phyloP scores from a whole-genome alignment of 2,797 vertebrate species.

The Melanotaenia parkinsoni region DNA sequence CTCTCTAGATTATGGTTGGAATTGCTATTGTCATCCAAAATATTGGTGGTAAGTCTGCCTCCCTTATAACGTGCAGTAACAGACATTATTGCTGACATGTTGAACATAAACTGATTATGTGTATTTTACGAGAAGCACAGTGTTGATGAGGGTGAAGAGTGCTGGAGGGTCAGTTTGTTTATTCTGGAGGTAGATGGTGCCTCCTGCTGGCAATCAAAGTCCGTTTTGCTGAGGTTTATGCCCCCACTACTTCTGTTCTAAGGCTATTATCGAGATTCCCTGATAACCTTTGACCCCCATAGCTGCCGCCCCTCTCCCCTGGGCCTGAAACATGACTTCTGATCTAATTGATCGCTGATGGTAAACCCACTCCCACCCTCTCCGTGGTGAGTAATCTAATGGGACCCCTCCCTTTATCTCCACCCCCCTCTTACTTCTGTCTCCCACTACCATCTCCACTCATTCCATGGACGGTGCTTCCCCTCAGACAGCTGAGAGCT shows the following conservation, averaged over 20 bases:
- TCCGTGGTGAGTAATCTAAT: slow-evolving; percentile 68
- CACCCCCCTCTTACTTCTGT: neutral
- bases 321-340: slow-evolving; percentile 73
- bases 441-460: slow-evolving; percentile 36
- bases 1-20: slow-evolving; percentile 88
- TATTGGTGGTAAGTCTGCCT: slow-evolving; percentile 89
- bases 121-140: slow-evolving; percentile 28
- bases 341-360: slow-evolving; percentile 78
- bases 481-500: slow-evolving; percentile 54
- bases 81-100: slow-evolving; percentile 46
- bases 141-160: slow-evolving; percentile 18
- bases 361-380: slow-evolving; percentile 65
- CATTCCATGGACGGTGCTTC: slow-evolving; percentile 39
- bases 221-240: neutral
- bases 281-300: slow-evolving; percentile 75
- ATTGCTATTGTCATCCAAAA: slow-evolving; percentile 93
- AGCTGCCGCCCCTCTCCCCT: slow-evolving; percentile 56
- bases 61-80: slow-evolving; percentile 21
- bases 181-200: slow-evolving; percentile 55
- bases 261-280: slow-evolving; percentile 61
- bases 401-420: slow-evolving; percentile 49
- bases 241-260: slow-evolving; percentile 7
- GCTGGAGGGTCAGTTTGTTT: slow-evolving; percentile 38
- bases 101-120: slow-evolving; percentile 52
- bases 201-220: slow-evolving; percentile 64